These are phyloP conservation scores for Premnoplex brunnescens DNA, from an alignment of 2,797 vertebrate species.

Conservation along the genomic window DNA sequence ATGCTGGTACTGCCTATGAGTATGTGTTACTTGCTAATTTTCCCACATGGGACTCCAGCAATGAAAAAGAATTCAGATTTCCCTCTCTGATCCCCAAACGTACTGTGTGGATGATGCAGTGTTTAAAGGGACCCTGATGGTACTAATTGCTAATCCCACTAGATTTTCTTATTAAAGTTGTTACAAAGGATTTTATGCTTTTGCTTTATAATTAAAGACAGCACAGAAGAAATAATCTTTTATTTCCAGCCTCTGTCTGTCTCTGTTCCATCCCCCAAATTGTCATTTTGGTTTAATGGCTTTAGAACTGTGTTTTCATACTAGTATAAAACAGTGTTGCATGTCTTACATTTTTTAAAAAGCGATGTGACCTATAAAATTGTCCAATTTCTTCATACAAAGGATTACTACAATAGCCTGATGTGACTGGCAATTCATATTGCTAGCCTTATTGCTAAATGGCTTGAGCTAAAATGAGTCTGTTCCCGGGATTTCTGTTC, in stretches of 20 bases:
- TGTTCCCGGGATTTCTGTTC: background rate
- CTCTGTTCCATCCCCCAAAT: background rate
- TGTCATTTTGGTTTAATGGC: background rate
- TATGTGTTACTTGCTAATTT: background rate
- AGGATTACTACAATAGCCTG: background rate
- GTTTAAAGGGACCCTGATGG: background rate
- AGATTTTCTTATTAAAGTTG: background rate
- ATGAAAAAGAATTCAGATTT: background rate
- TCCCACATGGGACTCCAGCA: background rate
- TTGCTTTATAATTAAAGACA: slow-evolving; percentile 12
- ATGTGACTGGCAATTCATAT: background rate
- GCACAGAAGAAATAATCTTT: background rate
- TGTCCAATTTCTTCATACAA: background rate
- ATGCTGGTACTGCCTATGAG: background rate
- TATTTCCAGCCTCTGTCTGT: background rate
- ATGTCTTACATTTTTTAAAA: background rate
- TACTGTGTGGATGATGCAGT: background rate
- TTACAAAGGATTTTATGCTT: background rate
- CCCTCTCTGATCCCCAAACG: background rate
- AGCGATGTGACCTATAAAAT: slow-evolving; percentile 31
- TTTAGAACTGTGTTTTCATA: slow-evolving; percentile 6
- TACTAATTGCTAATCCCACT: background rate
- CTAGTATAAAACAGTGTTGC: background rate
- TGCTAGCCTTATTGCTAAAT: background rate
- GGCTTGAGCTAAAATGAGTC: background rate